Conservation (phyloP, 2,888 invertebrate genomes). For the Lasioglossum calceatum region DNA sequence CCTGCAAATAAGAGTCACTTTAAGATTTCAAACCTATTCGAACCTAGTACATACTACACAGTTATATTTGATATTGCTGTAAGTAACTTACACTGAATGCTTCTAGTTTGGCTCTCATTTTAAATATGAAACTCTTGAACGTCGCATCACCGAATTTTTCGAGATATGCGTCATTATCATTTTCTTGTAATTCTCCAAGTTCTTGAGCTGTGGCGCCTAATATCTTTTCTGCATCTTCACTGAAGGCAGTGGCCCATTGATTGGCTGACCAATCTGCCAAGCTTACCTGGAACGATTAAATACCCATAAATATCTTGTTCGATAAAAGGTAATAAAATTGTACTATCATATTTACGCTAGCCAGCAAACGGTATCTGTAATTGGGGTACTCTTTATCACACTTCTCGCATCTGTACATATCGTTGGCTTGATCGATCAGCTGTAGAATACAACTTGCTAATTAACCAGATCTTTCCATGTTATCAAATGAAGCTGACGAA, state of each 20-base stretch:
- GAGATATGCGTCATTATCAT: conserved; percentile 88
- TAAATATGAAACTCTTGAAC: conserved; percentile 93
- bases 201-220: conserved; percentile 90
- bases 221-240: conserved; percentile 92
- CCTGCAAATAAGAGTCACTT: conserved; percentile 85
- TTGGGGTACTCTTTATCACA: conserved; percentile 94
- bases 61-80: neutral
- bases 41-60: neutral
- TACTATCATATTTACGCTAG: conserved; percentile 86
- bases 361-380: conserved; percentile 93
- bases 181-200: conserved; percentile 91
- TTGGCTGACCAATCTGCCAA: conserved; percentile 95
- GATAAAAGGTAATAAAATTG: conserved; percentile 10
- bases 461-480: neutral
- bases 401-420: conserved; percentile 97
- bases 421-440: conserved; percentile 94
- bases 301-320: neutral
- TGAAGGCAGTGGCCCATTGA: conserved; percentile 96
- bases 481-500: neutral
- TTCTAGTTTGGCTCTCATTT: conserved; percentile 95
- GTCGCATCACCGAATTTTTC: conserved; percentile 90
- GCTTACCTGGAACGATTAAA: conserved; percentile 87
- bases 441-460: conserved; percentile 56
- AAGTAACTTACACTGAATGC: conserved; percentile 92
- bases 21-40: neutral